phyloP scores from a whole-genome alignment of 2,797 vertebrate genomes.

The Craterocephalus amniculus region DNA sequence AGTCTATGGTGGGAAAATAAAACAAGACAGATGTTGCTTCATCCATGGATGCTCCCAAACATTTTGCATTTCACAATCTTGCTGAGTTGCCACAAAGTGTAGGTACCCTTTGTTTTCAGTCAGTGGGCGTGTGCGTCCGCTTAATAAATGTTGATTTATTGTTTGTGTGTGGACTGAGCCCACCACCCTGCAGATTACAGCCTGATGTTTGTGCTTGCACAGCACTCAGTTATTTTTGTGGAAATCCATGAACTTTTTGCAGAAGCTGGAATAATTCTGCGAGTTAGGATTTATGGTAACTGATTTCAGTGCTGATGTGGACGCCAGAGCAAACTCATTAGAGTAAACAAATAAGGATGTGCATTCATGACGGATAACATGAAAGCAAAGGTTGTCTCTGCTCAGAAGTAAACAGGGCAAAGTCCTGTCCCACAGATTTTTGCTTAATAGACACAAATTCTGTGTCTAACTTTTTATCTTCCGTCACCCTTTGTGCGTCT shows the following conservation, averaged over 20 bases:
- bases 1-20: slow-evolving; percentile 42
- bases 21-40: slow-evolving; percentile 55
- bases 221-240: slow-evolving; percentile 36
- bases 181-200: slow-evolving; percentile 20
- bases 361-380: slow-evolving; percentile 15
- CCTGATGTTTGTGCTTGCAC: slow-evolving; percentile 22
- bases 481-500: slow-evolving; percentile 22
- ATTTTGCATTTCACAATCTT: slow-evolving; percentile 37
- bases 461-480: slow-evolving; percentile 26
- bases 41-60: slow-evolving; percentile 28
- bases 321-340: slow-evolving; percentile 1
- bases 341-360: slow-evolving; percentile 22
- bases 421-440: slow-evolving; percentile 32
- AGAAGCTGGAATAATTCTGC: slow-evolving; percentile 13
- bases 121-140: slow-evolving; percentile 1
- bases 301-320: slow-evolving; percentile 11
- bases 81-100: slow-evolving; percentile 37
- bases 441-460: slow-evolving; percentile 25
- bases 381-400: slow-evolving; percentile 7
- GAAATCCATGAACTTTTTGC: slow-evolving; percentile 37
- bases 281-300: slow-evolving; percentile 18
- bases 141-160: slow-evolving; percentile 46
- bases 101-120: slow-evolving; percentile 16
- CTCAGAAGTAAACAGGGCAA: slow-evolving; percentile 22
- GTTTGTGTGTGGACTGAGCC: slow-evolving; percentile 24